Evolutionary conservation across 1,140 invertebrate genomes (phyloP), one percentile per base, ranked within the genome.

Genomic region (Thaumatotibia leucotreta): DNA sequence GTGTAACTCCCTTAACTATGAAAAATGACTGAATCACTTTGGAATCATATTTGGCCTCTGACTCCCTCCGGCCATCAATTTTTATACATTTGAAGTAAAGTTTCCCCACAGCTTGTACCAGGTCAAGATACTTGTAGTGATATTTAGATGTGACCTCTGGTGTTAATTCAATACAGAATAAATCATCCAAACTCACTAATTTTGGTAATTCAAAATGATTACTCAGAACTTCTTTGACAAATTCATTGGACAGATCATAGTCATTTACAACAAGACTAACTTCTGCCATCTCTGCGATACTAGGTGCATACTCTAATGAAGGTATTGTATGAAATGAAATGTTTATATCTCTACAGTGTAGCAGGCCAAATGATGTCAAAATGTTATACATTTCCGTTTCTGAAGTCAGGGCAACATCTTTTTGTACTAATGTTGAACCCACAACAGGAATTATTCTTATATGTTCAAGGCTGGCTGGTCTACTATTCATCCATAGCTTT

Each of bases 151-250:
- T 84, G 29, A 83, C 79, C 63, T 82, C 71, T 63, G 87, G 83
- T 31, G 73, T 82, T 1, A 91, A 70, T 5, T 85, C 81, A 73
- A 92, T 85, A 27, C 73, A 82, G 50, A 92, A 91, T 61, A 87
- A 76, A 66, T 92, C 91, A 84, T 85, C 79, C 50, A 78, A 54
- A 68, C 82, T 86, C 4, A 91, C 64, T 69, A 88, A 70, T 72
- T 88, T 91, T 62, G 90, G 91, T 64, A 73, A 67, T 76, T 86
- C 84, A 85, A 92, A 92, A 67, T 90, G 76, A 66, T 90, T 89
- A 63, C 73, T 87, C 49, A 92, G 67, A 50, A 92, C 73, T 64
- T 87, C 83, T 69, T 90, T 90, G 8, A 87, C 66, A 67, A 91
- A 87, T 64, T 91, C 89, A 77, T 89, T 91, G 20, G 79, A 77